Conservation (phyloP, 2,797 vertebrate genomes). For the Centroberyx gerrardi region DNA sequence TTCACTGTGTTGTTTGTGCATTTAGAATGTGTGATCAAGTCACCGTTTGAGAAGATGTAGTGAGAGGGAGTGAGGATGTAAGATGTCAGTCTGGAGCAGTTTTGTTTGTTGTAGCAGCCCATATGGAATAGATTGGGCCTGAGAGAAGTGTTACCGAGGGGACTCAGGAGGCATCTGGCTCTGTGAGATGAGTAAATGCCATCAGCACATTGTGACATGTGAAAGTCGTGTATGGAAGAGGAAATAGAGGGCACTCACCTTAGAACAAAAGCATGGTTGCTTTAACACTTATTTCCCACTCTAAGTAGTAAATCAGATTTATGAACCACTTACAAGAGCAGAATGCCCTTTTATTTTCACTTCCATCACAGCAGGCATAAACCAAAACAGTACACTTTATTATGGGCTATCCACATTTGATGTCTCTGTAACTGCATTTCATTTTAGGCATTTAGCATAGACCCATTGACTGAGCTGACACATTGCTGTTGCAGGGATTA, state of each 20-base stretch:
- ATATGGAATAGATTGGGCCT: constrained; percentile 31
- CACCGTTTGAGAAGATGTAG: constrained; percentile 21
- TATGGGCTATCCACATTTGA: constrained; percentile 1
- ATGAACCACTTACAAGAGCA: constrained; percentile 10
- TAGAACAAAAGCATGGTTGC: constrained; percentile 30
- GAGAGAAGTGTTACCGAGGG: constrained; percentile 25
- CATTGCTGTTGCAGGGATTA: not conserved
- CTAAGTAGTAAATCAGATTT: constrained; percentile 48
- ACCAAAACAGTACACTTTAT: constrained; percentile 25
- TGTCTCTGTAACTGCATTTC: not conserved
- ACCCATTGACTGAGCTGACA: not conserved
- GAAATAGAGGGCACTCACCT: constrained; percentile 62
- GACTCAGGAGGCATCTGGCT: constrained; percentile 42
- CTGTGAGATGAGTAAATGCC: constrained; percentile 54
- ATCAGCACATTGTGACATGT: constrained; percentile 54
- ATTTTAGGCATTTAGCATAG: constrained; percentile 8
- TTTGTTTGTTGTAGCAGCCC: constrained; percentile 44
- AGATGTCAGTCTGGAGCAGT: constrained; percentile 22
- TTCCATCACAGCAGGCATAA: constrained; percentile 13
- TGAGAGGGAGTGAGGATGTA: constrained; percentile 16
- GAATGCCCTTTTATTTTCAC: constrained; percentile 47
- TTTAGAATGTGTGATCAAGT: constrained; percentile 55
- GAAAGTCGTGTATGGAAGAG: constrained; percentile 55
- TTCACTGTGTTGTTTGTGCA: constrained; percentile 42
- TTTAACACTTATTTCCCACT: constrained; percentile 50